Percentiles rank a stretch among this genome's conserved stretches.
These are phyloP conservation scores for Brachystomella parvula DNA, from an alignment of 1,140 invertebrate genomes.

Conservation along the genomic window DNA sequence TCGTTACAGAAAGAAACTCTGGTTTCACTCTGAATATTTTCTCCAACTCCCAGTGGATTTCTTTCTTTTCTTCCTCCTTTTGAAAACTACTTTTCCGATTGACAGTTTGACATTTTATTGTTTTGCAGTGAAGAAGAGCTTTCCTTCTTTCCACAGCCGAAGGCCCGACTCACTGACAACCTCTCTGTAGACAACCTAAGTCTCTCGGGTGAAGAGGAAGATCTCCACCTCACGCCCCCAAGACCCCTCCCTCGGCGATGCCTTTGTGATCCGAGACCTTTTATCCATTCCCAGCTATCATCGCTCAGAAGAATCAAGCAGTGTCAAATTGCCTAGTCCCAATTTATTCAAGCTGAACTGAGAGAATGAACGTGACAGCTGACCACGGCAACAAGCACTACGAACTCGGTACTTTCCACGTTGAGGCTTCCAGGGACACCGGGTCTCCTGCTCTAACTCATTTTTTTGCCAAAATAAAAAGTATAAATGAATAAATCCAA, in stretches of 20 bases:
- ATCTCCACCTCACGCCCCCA: slow-evolving; percentile 28
- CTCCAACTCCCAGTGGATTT: neutral
- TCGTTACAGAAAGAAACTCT: too few relatives aligned
- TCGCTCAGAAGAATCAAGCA: neutral
- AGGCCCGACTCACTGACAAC: slow-evolving; percentile 30
- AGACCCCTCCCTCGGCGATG: slow-evolving; percentile 5
- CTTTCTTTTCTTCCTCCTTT: neutral
- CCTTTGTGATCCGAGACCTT: slow-evolving; percentile 29
- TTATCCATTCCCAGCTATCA: neutral
- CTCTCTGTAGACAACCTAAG: slow-evolving; percentile 33
- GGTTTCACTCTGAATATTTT: too few relatives aligned
- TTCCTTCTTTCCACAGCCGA: slow-evolving; percentile 24
- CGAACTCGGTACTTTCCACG: too few relatives aligned
- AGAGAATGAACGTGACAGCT: too few relatives aligned
- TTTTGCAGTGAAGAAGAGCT: slow-evolving; percentile 31
- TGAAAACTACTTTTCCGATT: neutral
- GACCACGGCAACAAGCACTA: too few relatives aligned
- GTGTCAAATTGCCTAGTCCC: neutral
- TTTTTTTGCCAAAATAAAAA: too few relatives aligned
- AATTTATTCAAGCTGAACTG: too few relatives aligned
- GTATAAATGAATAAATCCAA: too few relatives aligned
- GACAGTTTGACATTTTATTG: slow-evolving; percentile 1
- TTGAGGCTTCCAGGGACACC: too few relatives aligned
- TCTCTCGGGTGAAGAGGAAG: slow-evolving; percentile 34
- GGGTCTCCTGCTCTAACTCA: too few relatives aligned